phyloP scores from a whole-genome alignment of 2,113 vertebrate species.

The Cervus canadensis region DNA sequence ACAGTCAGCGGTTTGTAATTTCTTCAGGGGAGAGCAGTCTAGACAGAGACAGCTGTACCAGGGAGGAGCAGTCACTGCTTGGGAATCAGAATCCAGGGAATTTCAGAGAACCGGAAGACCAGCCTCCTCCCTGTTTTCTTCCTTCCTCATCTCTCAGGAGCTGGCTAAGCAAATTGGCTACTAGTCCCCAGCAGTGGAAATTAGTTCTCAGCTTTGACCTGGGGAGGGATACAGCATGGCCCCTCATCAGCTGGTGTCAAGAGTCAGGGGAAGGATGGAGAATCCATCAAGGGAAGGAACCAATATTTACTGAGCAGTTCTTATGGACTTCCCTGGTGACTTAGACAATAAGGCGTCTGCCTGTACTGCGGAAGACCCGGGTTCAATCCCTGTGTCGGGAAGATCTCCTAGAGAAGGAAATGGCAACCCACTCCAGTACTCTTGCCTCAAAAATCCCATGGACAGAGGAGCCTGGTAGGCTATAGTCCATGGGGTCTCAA shows the following conservation, averaged over 20 bases:
- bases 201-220: neutral
- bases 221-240: neutral
- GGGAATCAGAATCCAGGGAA: neutral
- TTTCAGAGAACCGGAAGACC: neutral
- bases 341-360: neutral
- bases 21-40: constrained; percentile 59
- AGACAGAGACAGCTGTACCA: constrained; percentile 40
- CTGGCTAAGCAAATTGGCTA: neutral
- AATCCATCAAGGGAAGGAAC: neutral
- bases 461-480: neutral
- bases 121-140: neutral
- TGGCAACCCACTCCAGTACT: neutral
- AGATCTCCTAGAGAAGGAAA: neutral
- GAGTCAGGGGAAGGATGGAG: neutral
- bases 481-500: neutral
- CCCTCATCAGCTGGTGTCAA: neutral
- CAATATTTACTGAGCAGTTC: neutral
- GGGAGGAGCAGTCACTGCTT: constrained; percentile 9
- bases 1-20: constrained; percentile 33
- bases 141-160: neutral
- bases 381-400: neutral
- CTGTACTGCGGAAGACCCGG: neutral
- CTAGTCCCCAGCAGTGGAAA: neutral
- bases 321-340: neutral
- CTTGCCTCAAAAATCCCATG: neutral